phyloP scores from a whole-genome alignment of 2,888 invertebrate genomes.

The Synergus japonicus region DNA sequence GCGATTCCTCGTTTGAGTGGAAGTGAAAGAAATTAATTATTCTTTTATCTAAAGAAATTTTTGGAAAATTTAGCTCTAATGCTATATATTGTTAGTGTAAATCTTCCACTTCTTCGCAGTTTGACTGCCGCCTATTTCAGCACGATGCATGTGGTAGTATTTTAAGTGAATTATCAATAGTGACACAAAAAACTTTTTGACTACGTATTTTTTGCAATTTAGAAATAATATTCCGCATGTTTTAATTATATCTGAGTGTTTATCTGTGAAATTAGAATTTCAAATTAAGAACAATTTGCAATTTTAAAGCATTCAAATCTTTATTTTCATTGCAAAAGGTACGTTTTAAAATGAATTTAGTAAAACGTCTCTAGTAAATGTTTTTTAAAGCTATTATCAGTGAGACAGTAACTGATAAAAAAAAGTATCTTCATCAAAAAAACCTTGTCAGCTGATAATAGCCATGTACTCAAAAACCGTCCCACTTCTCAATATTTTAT shows the following conservation, averaged over 20 bases:
- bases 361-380: neutral
- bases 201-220: neutral
- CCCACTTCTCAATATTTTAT: neutral
- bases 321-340: slow-evolving; percentile 14
- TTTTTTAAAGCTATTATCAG: neutral
- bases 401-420: neutral
- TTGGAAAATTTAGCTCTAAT: neutral
- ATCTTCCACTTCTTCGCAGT: slow-evolving; percentile 14
- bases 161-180: slow-evolving; percentile 10
- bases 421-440: neutral
- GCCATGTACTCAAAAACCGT: neutral
- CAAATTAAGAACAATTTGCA: neutral
- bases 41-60: no score
- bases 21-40: neutral
- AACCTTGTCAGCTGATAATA: slow-evolving; percentile 2
- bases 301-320: no score
- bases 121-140: slow-evolving; percentile 6
- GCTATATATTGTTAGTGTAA: neutral
- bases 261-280: neutral
- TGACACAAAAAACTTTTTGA: neutral
- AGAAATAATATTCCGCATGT: neutral
- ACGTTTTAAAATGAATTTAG: neutral
- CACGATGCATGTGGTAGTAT: slow-evolving; percentile 32
- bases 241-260: neutral
- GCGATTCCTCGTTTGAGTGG: slow-evolving; percentile 24